phyloP scores from a whole-genome alignment of 2,113 vertebrate genomes.

The Ardeotis arabs region DNA sequence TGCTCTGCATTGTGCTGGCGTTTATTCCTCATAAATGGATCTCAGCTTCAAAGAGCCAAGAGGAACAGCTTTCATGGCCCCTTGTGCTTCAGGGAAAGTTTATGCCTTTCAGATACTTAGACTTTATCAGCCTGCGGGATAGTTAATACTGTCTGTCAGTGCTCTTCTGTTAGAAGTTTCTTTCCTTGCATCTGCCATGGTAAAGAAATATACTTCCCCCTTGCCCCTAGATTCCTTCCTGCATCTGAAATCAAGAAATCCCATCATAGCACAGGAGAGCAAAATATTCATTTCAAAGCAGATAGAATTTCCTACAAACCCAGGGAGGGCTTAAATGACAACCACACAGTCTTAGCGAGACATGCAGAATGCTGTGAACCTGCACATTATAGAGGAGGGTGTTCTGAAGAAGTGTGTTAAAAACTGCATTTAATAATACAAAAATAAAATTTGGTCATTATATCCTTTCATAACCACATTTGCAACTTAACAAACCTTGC shows the following conservation, averaged over 20 bases:
- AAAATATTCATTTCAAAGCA: background rate
- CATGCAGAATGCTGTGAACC: background rate
- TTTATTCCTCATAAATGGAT: background rate
- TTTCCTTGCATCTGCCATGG: background rate
- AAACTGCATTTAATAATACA: background rate
- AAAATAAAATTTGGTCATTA: background rate
- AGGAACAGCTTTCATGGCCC: background rate
- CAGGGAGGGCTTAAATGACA: background rate
- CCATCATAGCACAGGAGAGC: background rate
- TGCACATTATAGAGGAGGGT: background rate
- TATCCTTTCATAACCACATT: background rate
- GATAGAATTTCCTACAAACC: background rate
- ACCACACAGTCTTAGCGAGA: background rate
- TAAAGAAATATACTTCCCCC: background rate
- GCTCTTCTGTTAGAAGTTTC: background rate
- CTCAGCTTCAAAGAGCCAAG: background rate
- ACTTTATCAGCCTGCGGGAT: background rate
- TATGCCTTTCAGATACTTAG: background rate
- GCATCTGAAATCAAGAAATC: constrained; percentile 1
- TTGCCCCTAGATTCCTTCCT: background rate
- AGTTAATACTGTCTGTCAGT: background rate
- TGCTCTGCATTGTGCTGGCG: background rate
- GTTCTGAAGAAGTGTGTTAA: background rate
- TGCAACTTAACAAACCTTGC: background rate
- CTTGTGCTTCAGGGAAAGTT: background rate